phyloP scores from a whole-genome alignment of 1,140 invertebrate species.

The Stegodyphus mimosarum region DNA sequence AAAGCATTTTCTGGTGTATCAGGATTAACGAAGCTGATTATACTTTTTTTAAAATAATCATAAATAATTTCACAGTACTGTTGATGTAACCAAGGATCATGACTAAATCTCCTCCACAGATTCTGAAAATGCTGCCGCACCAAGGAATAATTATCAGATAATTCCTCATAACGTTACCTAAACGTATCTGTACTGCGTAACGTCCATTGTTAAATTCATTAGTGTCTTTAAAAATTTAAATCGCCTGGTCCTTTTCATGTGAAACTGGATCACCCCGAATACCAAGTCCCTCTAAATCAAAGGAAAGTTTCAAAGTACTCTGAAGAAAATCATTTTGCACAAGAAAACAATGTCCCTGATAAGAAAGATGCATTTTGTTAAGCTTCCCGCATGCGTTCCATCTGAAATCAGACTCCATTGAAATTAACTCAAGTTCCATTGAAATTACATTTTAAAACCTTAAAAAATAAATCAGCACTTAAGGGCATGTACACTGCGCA shows the following conservation, averaged over 20 bases:
- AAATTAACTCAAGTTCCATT: too few relatives aligned
- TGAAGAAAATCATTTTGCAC: not conserved
- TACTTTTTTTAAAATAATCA: not conserved
- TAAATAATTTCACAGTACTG: slow-evolving; percentile 5
- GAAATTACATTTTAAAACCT: too few relatives aligned
- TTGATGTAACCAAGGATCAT: not conserved
- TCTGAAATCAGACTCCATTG: too few relatives aligned
- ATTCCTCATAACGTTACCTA: not conserved
- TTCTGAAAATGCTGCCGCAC: too few relatives aligned
- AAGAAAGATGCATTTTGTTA: too few relatives aligned
- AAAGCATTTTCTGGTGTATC: not conserved
- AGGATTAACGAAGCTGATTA: not conserved
- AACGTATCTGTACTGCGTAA: not conserved
- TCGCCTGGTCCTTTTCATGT: not conserved
- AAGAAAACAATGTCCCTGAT: not conserved
- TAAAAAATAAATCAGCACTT: too few relatives aligned
- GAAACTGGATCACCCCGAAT: not conserved
- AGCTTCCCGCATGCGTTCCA: too few relatives aligned
- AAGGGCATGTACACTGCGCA: too few relatives aligned
- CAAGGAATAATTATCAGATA: too few relatives aligned
- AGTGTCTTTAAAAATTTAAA: not conserved
- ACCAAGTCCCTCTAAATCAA: slow-evolving; percentile 3
- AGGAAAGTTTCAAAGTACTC: slow-evolving; percentile 5
- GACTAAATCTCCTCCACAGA: too few relatives aligned
- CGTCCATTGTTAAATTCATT: not conserved